Evolutionary conservation across 2,888 invertebrate genomes (phyloP), one percentile per base, ranked within the genome.

Genomic region (Rhyacophila evoluta): DNA sequence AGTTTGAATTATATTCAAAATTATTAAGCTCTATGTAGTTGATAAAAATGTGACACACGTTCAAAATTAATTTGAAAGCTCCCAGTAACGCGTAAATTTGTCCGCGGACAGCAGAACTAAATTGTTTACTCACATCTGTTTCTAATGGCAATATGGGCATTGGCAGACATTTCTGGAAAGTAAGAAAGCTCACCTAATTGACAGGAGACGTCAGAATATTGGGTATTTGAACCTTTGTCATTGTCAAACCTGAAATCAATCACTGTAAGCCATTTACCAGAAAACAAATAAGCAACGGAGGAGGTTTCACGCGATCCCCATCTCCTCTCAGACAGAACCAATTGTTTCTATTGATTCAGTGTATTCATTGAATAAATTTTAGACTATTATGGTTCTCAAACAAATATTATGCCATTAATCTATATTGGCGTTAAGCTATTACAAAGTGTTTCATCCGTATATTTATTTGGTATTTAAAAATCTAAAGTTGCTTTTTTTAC

Each of bases 161-260:
- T 25, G 10, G 8, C 19, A 10, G 25, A 55, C 2, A 10, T 25
- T 25, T 55, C 6, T 33, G 29, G 8, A 15, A 55, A 25, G 19
- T 15, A 25, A 55, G 55, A 55, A 55, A 19, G 10, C 25, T 19
- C 10, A 10, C 36, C 37, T 77, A 77, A 77, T 77, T 77, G 77
- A 77, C 77, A 77, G 72, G 28, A 36, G 38, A 72, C 68, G 41
- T 72, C 77, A 68, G 77, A 55, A 73, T 38, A 11, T 29, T 27
- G 6, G 19, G 74, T 33, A 55, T 72, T 55, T 73, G 73, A 77
- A 67, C 73, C 73, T 73, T 55, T 73, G 73, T 77, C 73, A 73
- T 73, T 73, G 72, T 77, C 73, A 74, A 74, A 68, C 68, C 74
- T 68, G 28, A 67, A 74, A 74, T 74, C 74, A 74, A 74, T 74